Base-by-base conservation (phyloP, 2,797 vertebrate species). In the Coilia nasus region DNA sequence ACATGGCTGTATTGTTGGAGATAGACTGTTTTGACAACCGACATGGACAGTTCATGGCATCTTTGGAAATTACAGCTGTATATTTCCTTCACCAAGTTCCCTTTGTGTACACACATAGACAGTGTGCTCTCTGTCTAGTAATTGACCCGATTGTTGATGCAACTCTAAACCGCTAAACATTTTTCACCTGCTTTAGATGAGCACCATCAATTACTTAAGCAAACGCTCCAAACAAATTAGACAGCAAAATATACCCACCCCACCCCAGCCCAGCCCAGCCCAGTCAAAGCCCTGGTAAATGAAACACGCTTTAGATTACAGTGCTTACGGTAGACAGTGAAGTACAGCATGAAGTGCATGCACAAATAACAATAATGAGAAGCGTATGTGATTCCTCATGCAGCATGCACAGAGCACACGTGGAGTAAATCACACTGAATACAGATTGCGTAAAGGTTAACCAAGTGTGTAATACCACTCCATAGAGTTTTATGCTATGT, bases 401-500 rank as follows among this genome's bases (percentile, higher is more conserved):
- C 50, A 54, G 9, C 50, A 14, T 41, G 14, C 50, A 54, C 50
- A 10, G 50, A 10, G 50, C 50, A 54, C 9, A 7, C 28, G 35
- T 31, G 6, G 15, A 6, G 15, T 17, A 35, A 17, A 41, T 31
- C 12, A 15, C 15, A 41, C 28, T 75, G 28, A 35, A 41, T 9
- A 28, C 15, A 15, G 3, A 17, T 41, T 35, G 28, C 67, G 28
- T 1, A 17, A 71, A 75, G 67, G 67, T 41, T 41, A 75, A 75
- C 67, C 67, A 75, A 5, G 28, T 41, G 67, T 35, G 17, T 17
- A 35, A 19, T 41, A 41, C 5, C 67, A 41, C 4, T 1, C 2
- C 67, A 41, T 35, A 14, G 28, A 35, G 28, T 75, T 75, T 75
- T 75, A 90, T 88, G 25, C 67, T 35, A 6, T 28, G 12, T 64